A percentile compares a stretch with the other conserved stretches of the same genome.
phyloP scores from a whole-genome alignment of 2,797 vertebrate species.

The Periparus ater region DNA sequence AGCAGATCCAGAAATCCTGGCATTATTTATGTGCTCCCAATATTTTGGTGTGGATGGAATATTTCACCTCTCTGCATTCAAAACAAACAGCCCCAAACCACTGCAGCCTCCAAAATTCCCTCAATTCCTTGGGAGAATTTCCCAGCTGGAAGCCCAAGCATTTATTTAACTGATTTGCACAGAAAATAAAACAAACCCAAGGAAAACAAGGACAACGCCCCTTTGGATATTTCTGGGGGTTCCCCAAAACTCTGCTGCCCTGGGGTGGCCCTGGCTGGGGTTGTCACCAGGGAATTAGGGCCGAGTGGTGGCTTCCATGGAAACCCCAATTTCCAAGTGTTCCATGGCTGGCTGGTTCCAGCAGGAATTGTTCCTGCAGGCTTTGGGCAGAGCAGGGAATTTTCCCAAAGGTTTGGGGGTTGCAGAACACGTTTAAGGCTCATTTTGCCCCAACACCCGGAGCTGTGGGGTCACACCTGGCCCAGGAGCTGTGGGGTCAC shows the following conservation, averaged over 20 bases:
- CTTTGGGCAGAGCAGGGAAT: neutral
- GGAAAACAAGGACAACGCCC: neutral
- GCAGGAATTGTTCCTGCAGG: neutral
- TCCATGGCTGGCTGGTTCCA: neutral
- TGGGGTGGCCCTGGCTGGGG: neutral
- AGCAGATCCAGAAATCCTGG: neutral
- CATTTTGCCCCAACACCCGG: accelerated
- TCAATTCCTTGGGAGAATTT: neutral
- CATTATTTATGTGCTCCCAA: neutral
- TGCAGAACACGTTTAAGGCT: accelerated
- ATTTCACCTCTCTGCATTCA: neutral
- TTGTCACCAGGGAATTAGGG: neutral
- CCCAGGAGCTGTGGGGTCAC: neutral
- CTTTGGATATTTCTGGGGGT: neutral
- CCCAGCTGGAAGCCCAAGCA: neutral
- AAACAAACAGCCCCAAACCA: neutral
- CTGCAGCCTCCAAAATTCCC: neutral
- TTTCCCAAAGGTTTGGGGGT: too few relatives aligned
- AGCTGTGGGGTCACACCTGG: neutral
- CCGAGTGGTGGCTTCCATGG: neutral
- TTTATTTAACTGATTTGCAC: neutral
- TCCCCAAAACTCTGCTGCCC: neutral
- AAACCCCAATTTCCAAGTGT: neutral
- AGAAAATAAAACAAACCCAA: neutral
- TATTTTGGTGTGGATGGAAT: neutral